phyloP scores from a whole-genome alignment of 2,888 invertebrate genomes.

The Mythimna vitellina region DNA sequence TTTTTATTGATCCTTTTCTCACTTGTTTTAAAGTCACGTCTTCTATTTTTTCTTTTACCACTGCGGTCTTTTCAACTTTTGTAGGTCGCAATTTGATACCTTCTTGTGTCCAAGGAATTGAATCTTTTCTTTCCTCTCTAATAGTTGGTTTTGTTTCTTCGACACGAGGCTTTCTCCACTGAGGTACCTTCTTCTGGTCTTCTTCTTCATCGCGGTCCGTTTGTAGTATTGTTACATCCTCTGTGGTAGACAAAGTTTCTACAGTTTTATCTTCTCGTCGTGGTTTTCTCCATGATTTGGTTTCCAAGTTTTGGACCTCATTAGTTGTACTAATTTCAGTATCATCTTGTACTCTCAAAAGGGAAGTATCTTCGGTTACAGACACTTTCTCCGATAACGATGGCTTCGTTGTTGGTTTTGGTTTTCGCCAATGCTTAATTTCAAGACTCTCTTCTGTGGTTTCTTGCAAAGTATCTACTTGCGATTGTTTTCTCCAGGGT shows the following conservation, averaged over 20 bases:
- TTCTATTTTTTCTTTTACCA: constrained; percentile 90
- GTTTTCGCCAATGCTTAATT: constrained; percentile 75
- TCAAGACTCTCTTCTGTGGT: constrained; percentile 66
- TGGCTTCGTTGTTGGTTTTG: constrained; percentile 54
- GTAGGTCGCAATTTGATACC: constrained; percentile 91
- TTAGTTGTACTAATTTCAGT: constrained; percentile 56
- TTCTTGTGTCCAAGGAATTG: constrained; percentile 91
- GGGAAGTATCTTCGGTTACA: constrained; percentile 65
- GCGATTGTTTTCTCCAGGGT: constrained; percentile 81
- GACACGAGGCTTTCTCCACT: constrained; percentile 59
- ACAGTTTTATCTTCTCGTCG: constrained; percentile 21
- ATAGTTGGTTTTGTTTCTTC: constrained; percentile 64
- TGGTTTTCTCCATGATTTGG: constrained; percentile 52
- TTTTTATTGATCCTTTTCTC: constrained; percentile 81
- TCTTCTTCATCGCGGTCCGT: constrained; percentile 44
- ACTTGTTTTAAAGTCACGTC: constrained; percentile 81
- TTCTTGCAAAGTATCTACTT: constrained; percentile 59
- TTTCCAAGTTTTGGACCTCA: constrained; percentile 47
- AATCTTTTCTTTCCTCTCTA: constrained; percentile 76
- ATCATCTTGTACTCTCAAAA: constrained; percentile 62
- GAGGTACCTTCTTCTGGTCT: constrained; percentile 46
- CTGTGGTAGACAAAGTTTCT: constrained; percentile 35
- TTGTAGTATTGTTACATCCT: constrained; percentile 46
- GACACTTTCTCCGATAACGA: constrained; percentile 59
- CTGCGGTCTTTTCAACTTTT: constrained; percentile 89